Percentiles rank a stretch among this genome's conserved stretches.
phyloP scores from a whole-genome alignment of 2,113 vertebrate species.

The Paedocypris sp. region DNA sequence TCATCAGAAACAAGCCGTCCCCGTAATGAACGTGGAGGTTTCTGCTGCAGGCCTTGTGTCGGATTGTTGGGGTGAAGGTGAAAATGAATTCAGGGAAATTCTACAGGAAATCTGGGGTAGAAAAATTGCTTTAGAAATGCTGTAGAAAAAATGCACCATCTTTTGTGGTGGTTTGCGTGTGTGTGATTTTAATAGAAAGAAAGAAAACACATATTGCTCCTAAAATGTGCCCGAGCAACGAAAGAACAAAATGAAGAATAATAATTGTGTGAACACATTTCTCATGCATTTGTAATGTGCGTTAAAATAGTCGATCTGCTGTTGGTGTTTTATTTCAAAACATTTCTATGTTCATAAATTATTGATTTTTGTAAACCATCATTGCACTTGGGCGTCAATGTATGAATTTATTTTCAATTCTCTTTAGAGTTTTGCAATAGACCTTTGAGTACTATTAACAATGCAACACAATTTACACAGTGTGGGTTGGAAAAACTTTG shows the following conservation, averaged over 20 bases:
- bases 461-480: background rate
- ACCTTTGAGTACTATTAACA: background rate
- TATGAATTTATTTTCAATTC: background rate
- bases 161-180: no score
- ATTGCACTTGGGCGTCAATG: background rate
- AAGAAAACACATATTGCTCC: no score
- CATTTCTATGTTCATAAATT: background rate
- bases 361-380: background rate
- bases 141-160: no score
- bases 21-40: background rate
- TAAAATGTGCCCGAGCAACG: no score
- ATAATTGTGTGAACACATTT: no score
- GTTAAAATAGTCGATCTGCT: no score
- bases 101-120: background rate
- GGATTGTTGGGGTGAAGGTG: background rate
- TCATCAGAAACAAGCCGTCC: background rate
- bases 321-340: no score
- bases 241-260: no score
- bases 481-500: slow-evolving; percentile 4
- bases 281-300: no score
- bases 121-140: no score
- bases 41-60: background rate
- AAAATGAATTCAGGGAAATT: slow-evolving; percentile 1
- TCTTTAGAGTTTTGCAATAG: slow-evolving; percentile 9
- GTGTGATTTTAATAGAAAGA: no score